Evolutionary conservation across 2,113 vertebrate species (phyloP).

Genomic region (Haliaeetus leucogaster): DNA sequence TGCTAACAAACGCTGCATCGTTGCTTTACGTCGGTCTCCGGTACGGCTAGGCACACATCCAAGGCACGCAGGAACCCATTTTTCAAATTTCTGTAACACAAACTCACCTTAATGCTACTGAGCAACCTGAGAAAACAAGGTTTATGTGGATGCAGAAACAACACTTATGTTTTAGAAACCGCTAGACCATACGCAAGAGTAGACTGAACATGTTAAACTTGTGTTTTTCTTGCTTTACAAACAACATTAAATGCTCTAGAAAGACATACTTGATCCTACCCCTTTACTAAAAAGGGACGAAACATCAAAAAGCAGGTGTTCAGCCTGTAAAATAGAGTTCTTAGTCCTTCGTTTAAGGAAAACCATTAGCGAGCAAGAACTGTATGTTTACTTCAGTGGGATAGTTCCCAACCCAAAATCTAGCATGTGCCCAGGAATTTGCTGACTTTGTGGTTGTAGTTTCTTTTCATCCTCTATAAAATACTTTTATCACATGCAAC

Average conservation of each 20-base stretch:
- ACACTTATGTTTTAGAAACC: not conserved
- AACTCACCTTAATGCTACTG: not conserved
- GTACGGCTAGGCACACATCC: not conserved
- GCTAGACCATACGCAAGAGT: not conserved
- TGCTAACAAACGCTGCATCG: fast-evolving
- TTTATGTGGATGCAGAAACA: not conserved
- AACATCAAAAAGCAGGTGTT: not conserved
- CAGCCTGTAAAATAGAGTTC: not conserved
- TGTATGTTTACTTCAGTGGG: not conserved
- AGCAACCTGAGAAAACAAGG: not conserved
- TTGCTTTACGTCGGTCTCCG: not conserved
- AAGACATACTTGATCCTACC: not conserved
- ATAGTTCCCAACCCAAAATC: not conserved
- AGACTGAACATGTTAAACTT: not conserved
- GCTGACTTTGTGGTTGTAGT: not conserved
- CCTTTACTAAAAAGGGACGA: not conserved
- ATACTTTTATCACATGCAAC: not conserved
- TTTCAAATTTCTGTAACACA: not conserved
- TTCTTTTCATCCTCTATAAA: not conserved
- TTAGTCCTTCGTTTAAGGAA: not conserved
- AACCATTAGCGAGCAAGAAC: not conserved
- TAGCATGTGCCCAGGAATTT: not conserved
- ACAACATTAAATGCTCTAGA: not conserved
- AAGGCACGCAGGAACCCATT: not conserved
- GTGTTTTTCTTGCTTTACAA: not conserved